Evolutionary conservation across 2,888 invertebrate genomes (phyloP), one percentile per base, ranked within the genome.

Genomic region (Quadroppia sp.): DNA sequence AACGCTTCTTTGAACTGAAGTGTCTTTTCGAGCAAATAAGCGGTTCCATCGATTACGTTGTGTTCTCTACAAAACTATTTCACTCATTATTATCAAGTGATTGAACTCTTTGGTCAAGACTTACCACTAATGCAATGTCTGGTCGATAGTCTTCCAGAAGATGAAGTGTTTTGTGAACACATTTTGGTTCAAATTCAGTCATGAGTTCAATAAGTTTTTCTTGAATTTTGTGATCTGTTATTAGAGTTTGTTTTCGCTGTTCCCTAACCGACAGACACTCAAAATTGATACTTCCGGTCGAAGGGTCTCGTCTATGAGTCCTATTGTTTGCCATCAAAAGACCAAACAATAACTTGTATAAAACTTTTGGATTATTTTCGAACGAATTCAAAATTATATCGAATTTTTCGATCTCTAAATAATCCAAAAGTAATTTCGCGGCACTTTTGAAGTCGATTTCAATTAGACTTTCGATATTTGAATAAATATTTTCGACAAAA

Each of bases 1-100:
- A 90, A 88, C 1, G 91, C 90, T 79, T 87, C 87, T 78, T 87
- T 85, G 81, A 88, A 88, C 81, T 90, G 88, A 15, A 90, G 90
- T 20, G 23, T 67, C 23, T 67, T 67, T 81, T 92, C 92, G 76
- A 91, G 83, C 72, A 92, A 85, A 78, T 87, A 87, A 20, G 90
- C 90, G 71, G 88, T 87, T 0, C 89, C 88, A 76, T 87, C 86
- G 72, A 87, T 85, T 42, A 88, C 84, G 74, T 87, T 84, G 80
- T 88, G 84, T 77, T 86, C 85, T 77, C 86, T 84, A 61, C 89
- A 88, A 76, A 90, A 88, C 82, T 86, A 83, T 67, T 30, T 4
- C 15, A 17, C 6, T 7, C 17, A 32, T 15, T 9, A 2, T 32
- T 61, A 17, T 7, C 2, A n/a, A 59, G 28, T 9, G 23, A 20